phyloP scores from a whole-genome alignment of 1,140 invertebrate species.

The Scylla paramamosain region DNA sequence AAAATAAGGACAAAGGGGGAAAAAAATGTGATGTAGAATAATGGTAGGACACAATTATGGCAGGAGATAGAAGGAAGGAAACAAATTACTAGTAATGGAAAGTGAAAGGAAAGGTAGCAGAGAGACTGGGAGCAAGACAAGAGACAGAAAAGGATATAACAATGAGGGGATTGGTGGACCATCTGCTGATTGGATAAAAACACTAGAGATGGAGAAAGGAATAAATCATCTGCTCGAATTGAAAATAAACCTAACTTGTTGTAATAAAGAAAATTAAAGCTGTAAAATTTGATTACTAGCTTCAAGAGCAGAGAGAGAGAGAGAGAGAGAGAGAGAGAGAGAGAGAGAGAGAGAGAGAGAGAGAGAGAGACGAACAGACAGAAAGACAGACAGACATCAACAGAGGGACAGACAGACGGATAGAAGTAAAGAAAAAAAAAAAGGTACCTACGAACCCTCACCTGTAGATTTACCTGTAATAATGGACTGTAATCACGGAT shows the following conservation, averaged over 20 bases:
- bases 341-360: slow-evolving; percentile 15
- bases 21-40: background rate
- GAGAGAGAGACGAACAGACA: background rate
- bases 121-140: background rate
- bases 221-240: no score
- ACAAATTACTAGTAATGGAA: background rate
- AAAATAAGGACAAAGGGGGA: background rate
- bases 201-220: no score
- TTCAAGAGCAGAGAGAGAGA: no score
- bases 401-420: no score
- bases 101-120: background rate
- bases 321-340: background rate
- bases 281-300: no score
- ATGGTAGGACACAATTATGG: background rate
- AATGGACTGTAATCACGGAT: no score
- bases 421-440: background rate
- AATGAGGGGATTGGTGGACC: background rate
- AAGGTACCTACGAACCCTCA: background rate
- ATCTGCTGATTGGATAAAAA: background rate
- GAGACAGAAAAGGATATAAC: background rate
- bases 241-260: no score
- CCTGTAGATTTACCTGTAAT: no score
- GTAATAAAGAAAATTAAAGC: no score
- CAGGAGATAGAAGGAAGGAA: background rate
- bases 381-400: background rate